Base-by-base conservation (phyloP, 2,797 vertebrate genomes). In the Enteromius treurensis region DNA sequence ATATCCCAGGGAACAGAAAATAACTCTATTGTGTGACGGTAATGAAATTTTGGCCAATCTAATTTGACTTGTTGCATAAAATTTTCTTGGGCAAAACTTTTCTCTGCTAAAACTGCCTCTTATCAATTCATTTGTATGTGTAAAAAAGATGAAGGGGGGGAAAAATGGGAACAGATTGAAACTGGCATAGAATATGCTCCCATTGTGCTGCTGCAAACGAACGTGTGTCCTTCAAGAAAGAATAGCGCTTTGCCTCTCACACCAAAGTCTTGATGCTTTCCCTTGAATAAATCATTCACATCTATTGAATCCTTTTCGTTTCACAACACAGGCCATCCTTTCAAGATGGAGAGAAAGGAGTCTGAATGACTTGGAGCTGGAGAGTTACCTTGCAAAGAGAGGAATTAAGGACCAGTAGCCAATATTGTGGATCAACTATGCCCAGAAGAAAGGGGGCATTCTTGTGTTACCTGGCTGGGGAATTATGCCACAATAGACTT, bases 401-500 rank as follows among this genome's bases (percentile, higher is more conserved):
- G 88, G 93, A 94, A 95, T 95, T 95, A 95, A 92, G 92, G 93
- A 95, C 93, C 94, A 95, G 95, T 95, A 93, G 95, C 93, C 94
- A 95, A 95, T 94, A 95, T 94, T 95, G 94, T 93, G 94, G 94
- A 94, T 95, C 93, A 94, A 94, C 93, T 94, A 92, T 92, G 90
- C 85, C 3, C 87, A 86, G 90, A 92, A 95, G 90, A 95, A 95
- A 94, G 91, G 93, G 89, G 53, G 89, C 91, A 93, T 95, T 95
- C 92, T 95, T 94, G 91, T 91, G 93, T 94, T 94, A 95, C 93
- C 93, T 95, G 92, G 93, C 93, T 89, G 86, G 93, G 94, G 95
- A 95, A 95, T 94, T 93, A 88, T 90, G 89, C 89, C 93, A 95
- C 94, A 95, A 95, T 93, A 92, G 93, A 92, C 92, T 92, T 94